Percentiles rank a stretch among this genome's conserved stretches.
Evolutionary conservation across 2,113 vertebrate genomes (phyloP).

Genomic region (Penelope pileata): DNA sequence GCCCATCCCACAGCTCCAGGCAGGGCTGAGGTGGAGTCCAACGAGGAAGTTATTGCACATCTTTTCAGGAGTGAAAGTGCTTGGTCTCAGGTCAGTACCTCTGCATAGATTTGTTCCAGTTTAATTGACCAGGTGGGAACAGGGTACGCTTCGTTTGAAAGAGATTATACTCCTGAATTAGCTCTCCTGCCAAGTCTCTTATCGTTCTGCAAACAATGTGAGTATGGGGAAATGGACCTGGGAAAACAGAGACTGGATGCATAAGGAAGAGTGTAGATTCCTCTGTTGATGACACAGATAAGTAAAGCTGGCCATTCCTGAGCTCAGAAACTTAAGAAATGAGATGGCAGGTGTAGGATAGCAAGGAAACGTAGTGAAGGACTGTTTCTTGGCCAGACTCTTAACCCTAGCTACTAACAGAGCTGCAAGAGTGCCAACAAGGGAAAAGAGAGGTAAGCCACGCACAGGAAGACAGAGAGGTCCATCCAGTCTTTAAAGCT

Average conservation of each 20-base stretch:
- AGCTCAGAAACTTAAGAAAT: background rate
- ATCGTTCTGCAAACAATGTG: slow-evolving; percentile 62
- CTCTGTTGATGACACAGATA: slow-evolving; percentile 52
- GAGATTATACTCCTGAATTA: slow-evolving; percentile 60
- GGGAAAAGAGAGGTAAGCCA: background rate
- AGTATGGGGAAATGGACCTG: slow-evolving; percentile 61
- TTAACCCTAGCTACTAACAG: background rate
- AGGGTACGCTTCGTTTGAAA: slow-evolving; percentile 48
- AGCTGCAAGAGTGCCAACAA: background rate
- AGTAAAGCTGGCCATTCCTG: slow-evolving; percentile 11
- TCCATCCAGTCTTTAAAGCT: background rate
- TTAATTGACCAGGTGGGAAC: slow-evolving; percentile 68
- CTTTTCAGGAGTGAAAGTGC: slow-evolving; percentile 32
- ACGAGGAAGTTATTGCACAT: background rate
- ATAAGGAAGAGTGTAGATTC: slow-evolving; percentile 36
- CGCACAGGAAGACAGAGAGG: background rate
- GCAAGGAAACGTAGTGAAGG: background rate
- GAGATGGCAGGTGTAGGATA: background rate
- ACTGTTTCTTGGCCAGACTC: background rate
- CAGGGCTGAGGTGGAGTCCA: background rate
- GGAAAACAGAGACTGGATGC: slow-evolving; percentile 47
- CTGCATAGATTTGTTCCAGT: slow-evolving; percentile 53
- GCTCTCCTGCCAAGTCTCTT: slow-evolving; percentile 64
- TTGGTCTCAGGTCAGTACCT: slow-evolving; percentile 57
- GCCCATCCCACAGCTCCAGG: background rate